Evolutionary conservation across 2,797 vertebrate species (phyloP).

Genomic region (Heteromormyrus szaboi): DNA sequence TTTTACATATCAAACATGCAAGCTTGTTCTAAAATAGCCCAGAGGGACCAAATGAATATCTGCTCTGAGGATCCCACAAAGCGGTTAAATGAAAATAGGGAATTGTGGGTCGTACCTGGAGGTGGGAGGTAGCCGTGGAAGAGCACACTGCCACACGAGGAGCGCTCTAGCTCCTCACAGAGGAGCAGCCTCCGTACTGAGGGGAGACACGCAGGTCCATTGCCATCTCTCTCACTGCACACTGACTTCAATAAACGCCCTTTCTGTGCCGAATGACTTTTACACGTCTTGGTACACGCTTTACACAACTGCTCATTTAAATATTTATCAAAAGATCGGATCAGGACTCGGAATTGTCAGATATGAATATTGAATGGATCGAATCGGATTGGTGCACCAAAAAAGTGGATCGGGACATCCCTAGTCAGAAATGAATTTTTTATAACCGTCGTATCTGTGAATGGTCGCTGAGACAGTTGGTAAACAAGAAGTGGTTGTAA

Average conservation of each 20-base stretch:
- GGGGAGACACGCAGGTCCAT: background rate
- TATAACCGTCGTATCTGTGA: background rate
- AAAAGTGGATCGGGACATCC: background rate
- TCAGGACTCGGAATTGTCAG: background rate
- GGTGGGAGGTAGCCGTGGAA: slow-evolving; percentile 96
- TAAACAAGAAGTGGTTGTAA: background rate
- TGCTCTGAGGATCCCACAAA: background rate
- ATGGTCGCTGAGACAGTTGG: background rate
- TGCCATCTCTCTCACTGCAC: background rate
- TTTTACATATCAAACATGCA: background rate
- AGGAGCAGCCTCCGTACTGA: slow-evolving; percentile 84
- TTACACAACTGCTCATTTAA: background rate
- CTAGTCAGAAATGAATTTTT: background rate
- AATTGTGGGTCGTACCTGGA: slow-evolving; percentile 69
- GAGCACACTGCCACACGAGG: slow-evolving; percentile 93
- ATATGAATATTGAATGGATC: background rate
- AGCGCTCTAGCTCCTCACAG: slow-evolving; percentile 94
- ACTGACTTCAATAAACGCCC: background rate
- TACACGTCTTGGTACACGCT: background rate
- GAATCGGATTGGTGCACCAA: background rate
- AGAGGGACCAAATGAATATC: background rate
- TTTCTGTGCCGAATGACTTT: background rate
- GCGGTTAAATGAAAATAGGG: background rate
- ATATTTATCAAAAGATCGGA: background rate
- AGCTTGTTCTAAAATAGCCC: background rate